Base-by-base conservation (phyloP, 35 echinoderm and acorn worm genomes). In the Antedon bifida region DNA sequence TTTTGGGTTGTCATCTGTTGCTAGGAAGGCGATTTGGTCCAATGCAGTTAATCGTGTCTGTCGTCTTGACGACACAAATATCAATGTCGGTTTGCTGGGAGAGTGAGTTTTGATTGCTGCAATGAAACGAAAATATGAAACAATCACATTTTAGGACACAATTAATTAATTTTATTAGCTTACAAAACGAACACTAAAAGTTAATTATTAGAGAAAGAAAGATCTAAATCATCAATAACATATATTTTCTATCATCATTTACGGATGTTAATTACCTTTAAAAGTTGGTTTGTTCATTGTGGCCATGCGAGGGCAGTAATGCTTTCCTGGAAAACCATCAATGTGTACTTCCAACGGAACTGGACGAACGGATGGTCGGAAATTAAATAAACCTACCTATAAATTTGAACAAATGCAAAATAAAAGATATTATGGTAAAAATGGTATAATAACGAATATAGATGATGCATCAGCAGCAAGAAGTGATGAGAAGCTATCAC, bases 281-380 rank as follows among this genome's bases (percentile, higher is more conserved):
- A 89, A 96, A 21, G 93, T 92, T 38, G 94, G 94, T 79, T 97
- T 97, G 90, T 92, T 97, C 94, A 97, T 92, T 11, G 94, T 97
- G 76, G 94, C 94, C 94, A 97, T 97, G 26, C 94, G 90, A 84
- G 90, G 94, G 86, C 94, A 97, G 90, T 97, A 97, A 75, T 97
- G 94, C 34, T 97, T 97, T 12, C 94, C 93, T 29, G 94, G 94
- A 42, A 97, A 97, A 0, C 94, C 94, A 32, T 85, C 85, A 78
- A 92, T 92, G 79, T 97, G 90, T 0, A 92, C 90, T 29, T 97
- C 94, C 11, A 97, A 75, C 13, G 94, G 94, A 21, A 96, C 94
- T 1, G 94, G 94, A 33, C 94, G 90, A 16, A 97, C 94, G 31
- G 91, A 91, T 30, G 94, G 94, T 30, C 90, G 79, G 44, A 92